Conservation (phyloP, 2,113 vertebrate species). For the Sciurus niger region DNA sequence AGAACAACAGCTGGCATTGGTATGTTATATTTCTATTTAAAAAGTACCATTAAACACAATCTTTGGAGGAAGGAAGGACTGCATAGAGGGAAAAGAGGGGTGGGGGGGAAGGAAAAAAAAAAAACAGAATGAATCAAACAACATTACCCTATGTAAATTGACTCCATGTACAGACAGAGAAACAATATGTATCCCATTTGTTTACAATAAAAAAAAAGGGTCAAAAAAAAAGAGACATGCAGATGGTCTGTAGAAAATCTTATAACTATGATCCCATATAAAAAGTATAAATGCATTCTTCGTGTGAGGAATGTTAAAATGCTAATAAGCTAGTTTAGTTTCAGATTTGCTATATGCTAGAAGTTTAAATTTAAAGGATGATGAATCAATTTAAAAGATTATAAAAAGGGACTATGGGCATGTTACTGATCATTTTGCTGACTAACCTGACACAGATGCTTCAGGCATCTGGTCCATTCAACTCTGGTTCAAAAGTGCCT, state of each 20-base stretch:
- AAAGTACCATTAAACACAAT: no score
- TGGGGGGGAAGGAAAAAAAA: no score
- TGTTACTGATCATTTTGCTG: no score
- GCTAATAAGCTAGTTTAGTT: constrained; percentile 88
- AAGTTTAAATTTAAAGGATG: constrained; percentile 85
- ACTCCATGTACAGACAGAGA: no score
- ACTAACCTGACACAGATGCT: constrained; percentile 81
- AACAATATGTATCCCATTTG: no score
- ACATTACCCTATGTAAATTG: no score
- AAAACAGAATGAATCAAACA: no score
- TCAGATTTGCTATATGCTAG: constrained; percentile 78
- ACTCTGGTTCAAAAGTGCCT: constrained; percentile 79
- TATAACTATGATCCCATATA: constrained; percentile 78
- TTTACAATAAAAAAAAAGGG: no score
- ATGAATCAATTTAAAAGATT: constrained; percentile 86
- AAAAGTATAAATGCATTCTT: constrained; percentile 78
- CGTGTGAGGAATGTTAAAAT: constrained; percentile 80
- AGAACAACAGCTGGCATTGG: no score
- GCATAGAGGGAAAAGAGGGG: no score
- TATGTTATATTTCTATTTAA: no score
- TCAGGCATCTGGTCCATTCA: constrained; percentile 82
- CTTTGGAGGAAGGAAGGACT: no score
- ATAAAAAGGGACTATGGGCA: constrained; percentile 80
- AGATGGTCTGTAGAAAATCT: constrained; percentile 78
- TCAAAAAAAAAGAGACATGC: constrained; percentile 51